Evolutionary conservation across 2,113 vertebrate species (phyloP), one percentile per base, ranked within the genome.

Genomic region (Spea bombifrons): DNA sequence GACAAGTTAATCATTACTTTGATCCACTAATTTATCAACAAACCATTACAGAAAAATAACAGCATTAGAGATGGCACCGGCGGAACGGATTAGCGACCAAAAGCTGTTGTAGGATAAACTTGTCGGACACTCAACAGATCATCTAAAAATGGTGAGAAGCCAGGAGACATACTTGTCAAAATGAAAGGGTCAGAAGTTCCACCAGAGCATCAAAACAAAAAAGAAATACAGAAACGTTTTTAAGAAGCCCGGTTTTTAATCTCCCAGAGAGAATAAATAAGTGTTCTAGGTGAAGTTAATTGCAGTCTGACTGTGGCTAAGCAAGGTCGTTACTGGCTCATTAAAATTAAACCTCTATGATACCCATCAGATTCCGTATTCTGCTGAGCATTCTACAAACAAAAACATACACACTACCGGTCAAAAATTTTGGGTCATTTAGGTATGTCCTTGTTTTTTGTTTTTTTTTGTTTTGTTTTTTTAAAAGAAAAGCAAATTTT

Each of bases 331-430:
- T 75, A 75, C 16, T n/a, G 17, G 48, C 61, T 75, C 47, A 52
- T 66, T 75, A 66, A 66, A 12, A 75, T 75, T 30, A 75, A 75
- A 75, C 61, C 61, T 65, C 43, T 7, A 9, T 66, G 52, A 75
- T 30, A 49, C 61, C 59, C 9, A 55, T 7, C 30, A 44, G 30
- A 75, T 53, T 75, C 10, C 3, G 17, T 5, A 5, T 52, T 57
- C 16, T 7, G 30, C 52, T 57, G 52, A 13, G 43, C 7, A 72
- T 57, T 57, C 43, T 13, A 7, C 57, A 57, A 16, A 44, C 53
- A 53, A 53, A 52, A 5, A 43, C 43, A n/a, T n/a, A 17, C 30
- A 30, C 30, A 30, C 30, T 30, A 30, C 30, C 30, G 30, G 1
- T 30, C 30, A 30, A 30, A 30, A 30, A 30, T 30, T 30, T 30